A percentile compares a stretch with the other conserved stretches of the same genome.
These are phyloP conservation scores for Taenaris catops DNA, from an alignment of 2,888 invertebrate species.

Conservation along the genomic window DNA sequence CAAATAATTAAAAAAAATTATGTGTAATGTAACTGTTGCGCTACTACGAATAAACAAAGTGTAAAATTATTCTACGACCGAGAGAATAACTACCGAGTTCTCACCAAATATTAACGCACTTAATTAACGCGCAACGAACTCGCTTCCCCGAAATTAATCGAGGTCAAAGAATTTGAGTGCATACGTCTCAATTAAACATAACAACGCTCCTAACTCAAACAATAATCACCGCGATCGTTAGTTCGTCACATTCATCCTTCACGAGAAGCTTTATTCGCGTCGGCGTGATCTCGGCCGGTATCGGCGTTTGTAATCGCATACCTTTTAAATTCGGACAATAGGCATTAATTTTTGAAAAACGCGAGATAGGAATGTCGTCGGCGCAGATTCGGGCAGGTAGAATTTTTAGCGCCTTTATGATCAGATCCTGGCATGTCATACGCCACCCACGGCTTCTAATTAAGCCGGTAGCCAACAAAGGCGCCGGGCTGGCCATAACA, in stretches of 20 bases:
- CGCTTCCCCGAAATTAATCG: slow-evolving; percentile 74
- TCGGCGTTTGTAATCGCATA: slow-evolving; percentile 25
- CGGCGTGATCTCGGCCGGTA: slow-evolving; percentile 17
- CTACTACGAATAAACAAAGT: slow-evolving; percentile 24
- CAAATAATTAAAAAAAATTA: no score
- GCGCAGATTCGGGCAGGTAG: slow-evolving; percentile 62
- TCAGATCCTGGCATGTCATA: slow-evolving; percentile 75
- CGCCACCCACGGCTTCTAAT: slow-evolving; percentile 74
- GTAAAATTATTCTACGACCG: slow-evolving; percentile 15
- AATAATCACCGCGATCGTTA: slow-evolving; percentile 26
- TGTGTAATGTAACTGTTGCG: no score
- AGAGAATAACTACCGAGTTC: slow-evolving; percentile 44
- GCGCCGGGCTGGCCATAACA: slow-evolving; percentile 65
- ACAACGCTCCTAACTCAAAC: slow-evolving; percentile 30
- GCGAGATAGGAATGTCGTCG: slow-evolving; percentile 69
- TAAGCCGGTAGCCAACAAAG: slow-evolving; percentile 75
- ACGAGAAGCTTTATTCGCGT: slow-evolving; percentile 14
- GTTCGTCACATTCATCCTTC: slow-evolving; percentile 21
- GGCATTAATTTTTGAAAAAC: slow-evolving; percentile 71
- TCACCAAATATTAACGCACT: slow-evolving; percentile 64
- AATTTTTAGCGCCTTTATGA: slow-evolving; percentile 77
- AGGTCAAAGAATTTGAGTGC: slow-evolving; percentile 74
- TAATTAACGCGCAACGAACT: slow-evolving; percentile 64
- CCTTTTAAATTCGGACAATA: slow-evolving; percentile 49
- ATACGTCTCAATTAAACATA: slow-evolving; percentile 70